These are phyloP conservation scores for Anisognathus igniventris DNA, from an alignment of 2,797 vertebrate genomes.

Conservation along the genomic window DNA sequence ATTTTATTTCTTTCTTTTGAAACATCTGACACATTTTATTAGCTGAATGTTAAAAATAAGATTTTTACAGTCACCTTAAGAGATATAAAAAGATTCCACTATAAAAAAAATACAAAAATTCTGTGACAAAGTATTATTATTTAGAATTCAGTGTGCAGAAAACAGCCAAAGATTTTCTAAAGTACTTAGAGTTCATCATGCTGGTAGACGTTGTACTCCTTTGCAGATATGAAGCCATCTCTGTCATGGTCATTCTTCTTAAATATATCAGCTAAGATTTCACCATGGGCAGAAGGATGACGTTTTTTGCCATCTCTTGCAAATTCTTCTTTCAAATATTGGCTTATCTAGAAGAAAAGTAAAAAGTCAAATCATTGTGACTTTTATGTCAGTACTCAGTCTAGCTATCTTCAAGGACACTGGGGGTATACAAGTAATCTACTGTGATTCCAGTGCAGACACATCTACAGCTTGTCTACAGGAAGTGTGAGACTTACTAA, in stretches of 20 bases:
- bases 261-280: conserved; percentile 88
- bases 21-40: not conserved
- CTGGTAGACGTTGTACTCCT: conserved; percentile 90
- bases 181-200: conserved; percentile 89
- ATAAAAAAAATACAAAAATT: conserved; percentile 5
- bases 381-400: not conserved
- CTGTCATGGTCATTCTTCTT: conserved; percentile 84
- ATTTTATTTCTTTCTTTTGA: conserved; percentile 27
- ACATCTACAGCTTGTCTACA: not conserved
- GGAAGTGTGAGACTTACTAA: not conserved
- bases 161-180: not conserved
- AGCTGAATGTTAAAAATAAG: not conserved
- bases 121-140: not conserved
- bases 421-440: accelerated
- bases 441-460: not conserved
- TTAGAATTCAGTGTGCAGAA: conserved; percentile 4
- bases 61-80: conserved; percentile 1
- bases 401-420: not conserved
- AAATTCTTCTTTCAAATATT: conserved; percentile 86
- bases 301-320: conserved; percentile 81
- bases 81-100: conserved; percentile 25
- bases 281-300: conserved; percentile 83
- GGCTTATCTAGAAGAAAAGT: conserved; percentile 78
- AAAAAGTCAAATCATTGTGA: not conserved
- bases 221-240: conserved; percentile 88